Evolutionary conservation across 2,888 invertebrate species (phyloP), one percentile per base, ranked within the genome.

Genomic region (Leptinotarsa haldemani): DNA sequence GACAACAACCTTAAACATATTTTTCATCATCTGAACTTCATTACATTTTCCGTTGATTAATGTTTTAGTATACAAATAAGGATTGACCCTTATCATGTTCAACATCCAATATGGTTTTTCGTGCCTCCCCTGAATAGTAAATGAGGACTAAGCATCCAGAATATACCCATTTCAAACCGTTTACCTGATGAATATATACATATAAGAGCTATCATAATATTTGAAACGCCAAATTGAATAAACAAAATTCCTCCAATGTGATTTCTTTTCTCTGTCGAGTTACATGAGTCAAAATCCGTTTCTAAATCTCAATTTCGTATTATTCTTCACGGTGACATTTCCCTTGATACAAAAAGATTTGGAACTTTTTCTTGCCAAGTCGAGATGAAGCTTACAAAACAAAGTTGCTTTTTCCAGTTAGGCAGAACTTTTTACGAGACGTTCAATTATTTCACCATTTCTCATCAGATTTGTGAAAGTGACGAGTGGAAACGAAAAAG

Each of bases 381-480:
- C 52, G 48, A n/a, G 50, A 50, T 12, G 22, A 13, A 50, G 30
- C 48, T 52, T 66, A 46, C 25, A 66, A 48, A 50, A 50, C 48
- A 66, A 48, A 48, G 52, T 66, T 65, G 25, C 12, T 65, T 65
- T 48, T 61, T 61, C 25, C 25, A 30, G 25, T n/a, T 12, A 61
- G n/a, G 61, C 30, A 12, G 40, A 61, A 61, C 61, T 61, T 61
- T 61, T 61, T 61, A 40, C n/a, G n/a, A 30, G n/a, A 40, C 30
- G 48, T 53, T 67, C 48, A 56, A 40, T 68, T 20, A 46, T 68
- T 53, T 56, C 56, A 56, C 58, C 52, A 56, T 56, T 68, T 68
- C 52, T 46, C 56, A 56, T 67, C 53, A 67, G 56, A 68, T 58
- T 40, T 40, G 46, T 40, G 68, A 68, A 40, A 68, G 68, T 53